phyloP scores from a whole-genome alignment of 2,888 invertebrate genomes.

The Platycheirus albimanus region DNA sequence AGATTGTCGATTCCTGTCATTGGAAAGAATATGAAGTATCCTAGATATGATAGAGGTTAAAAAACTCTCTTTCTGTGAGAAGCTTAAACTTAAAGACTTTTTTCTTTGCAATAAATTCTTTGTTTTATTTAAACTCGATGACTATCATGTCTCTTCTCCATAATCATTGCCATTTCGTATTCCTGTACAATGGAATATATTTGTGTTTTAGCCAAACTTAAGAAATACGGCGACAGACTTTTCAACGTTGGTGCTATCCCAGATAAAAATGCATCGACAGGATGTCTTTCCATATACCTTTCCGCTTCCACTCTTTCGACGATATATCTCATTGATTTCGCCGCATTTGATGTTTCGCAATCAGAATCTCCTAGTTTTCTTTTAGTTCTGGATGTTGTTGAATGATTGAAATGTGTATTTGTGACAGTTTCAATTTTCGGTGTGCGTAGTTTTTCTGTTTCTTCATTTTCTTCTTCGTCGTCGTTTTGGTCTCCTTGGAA shows the following conservation, averaged over 20 bases:
- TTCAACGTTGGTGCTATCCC: slow-evolving; percentile 49
- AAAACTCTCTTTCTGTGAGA: no score
- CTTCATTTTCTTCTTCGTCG: slow-evolving; percentile 1
- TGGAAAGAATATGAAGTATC: no score
- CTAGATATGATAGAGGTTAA: no score
- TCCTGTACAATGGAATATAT: slow-evolving; percentile 55
- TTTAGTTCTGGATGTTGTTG: not conserved
- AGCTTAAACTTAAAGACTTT: no score
- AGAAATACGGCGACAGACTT: slow-evolving; percentile 42
- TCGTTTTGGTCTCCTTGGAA: not conserved
- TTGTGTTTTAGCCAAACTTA: slow-evolving; percentile 49
- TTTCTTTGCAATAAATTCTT: no score
- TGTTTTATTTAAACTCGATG: slow-evolving; percentile 13
- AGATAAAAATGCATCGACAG: slow-evolving; percentile 45
- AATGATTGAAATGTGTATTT: not conserved
- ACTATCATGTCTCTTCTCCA: slow-evolving; percentile 16
- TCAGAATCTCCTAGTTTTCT: slow-evolving; percentile 3
- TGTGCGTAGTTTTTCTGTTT: not conserved
- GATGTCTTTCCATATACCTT: slow-evolving; percentile 20
- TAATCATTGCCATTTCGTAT: slow-evolving; percentile 51
- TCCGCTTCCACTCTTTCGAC: slow-evolving; percentile 6
- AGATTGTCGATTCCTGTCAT: no score
- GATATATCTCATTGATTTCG: slow-evolving; percentile 24
- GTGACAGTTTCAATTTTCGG: not conserved
- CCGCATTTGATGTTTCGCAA: slow-evolving; percentile 4